A percentile compares a stretch with the other conserved stretches of the same genome.
Conservation (phyloP, 2,888 invertebrate genomes). For the Pantelozetes paolii region DNA sequence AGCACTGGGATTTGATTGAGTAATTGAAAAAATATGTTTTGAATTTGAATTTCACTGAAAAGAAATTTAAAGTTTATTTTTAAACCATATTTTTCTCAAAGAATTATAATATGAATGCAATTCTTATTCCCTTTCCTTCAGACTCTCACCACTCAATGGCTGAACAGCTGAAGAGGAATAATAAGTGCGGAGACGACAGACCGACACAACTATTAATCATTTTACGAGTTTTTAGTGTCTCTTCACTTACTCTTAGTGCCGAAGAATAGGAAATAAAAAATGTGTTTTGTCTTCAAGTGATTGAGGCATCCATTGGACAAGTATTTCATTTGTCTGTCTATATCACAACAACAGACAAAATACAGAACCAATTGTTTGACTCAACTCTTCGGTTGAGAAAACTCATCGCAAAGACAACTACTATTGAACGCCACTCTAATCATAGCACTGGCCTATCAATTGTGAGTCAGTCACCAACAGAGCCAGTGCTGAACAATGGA, state of each 20-base stretch:
- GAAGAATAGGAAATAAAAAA: neutral
- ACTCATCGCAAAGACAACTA: neutral
- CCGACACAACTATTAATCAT: neutral
- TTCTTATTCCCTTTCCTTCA: neutral
- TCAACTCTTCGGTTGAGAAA: neutral
- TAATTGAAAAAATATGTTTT: no score
- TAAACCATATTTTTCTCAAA: neutral
- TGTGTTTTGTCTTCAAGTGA: neutral
- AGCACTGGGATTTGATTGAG: no score
- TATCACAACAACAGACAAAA: neutral
- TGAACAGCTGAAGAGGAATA: neutral
- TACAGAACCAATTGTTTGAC: neutral
- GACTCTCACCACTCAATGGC: neutral
- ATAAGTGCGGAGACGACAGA: neutral
- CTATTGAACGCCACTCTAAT: neutral
- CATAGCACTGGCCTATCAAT: neutral
- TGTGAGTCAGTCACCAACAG: neutral
- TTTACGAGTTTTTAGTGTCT: neutral
- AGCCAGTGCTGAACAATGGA: neutral
- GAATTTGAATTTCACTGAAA: neutral
- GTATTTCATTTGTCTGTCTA: neutral
- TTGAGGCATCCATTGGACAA: neutral
- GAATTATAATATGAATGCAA: neutral
- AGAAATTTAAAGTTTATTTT: neutral
- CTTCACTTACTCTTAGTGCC: neutral